Base-by-base conservation (phyloP, 1,140 invertebrate species). In the Asbolus verrucosus region DNA sequence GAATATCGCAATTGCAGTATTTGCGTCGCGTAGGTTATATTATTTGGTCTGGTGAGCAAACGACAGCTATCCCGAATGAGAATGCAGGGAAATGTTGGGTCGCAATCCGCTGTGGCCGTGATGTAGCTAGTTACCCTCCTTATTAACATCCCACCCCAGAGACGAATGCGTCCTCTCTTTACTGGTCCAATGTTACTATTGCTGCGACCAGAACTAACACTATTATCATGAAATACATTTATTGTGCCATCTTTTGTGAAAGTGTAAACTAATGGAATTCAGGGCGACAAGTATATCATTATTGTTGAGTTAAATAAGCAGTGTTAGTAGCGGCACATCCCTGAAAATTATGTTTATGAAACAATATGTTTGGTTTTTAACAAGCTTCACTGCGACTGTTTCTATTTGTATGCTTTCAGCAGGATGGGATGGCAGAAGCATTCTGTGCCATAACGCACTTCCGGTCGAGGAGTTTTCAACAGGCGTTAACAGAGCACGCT, bases 91-190 rank as follows among this genome's bases (percentile, higher is more conserved):
- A 66, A 70, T 65, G 41, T 9, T 38, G 43, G 61, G 9, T 50
- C 39, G 61, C 61, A 70, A 65, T 65, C 68, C 61, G 66, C 66
- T 69, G 33, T 19, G 30, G 38, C 61, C 24, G 21, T 67, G 19
- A 36, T 67, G 66, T 60, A 66, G 41, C 60, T 59, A 70, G 68
- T 70, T 70, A 60, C 65, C 65, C 63, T 67, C 41, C 63, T 71
- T 71, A 71, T 71, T 71, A 71, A 71, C 69, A 67, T 71, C 63
- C 50, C 63, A 62, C 65, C 69, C 65, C 31, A 61, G 65, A 71
- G 63, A 71, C 63, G 63, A 43, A 70, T 54, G 62, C 62, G 38
- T 43, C 50, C 62, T 14, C 33, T 39, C 11, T 46, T 43, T 19
- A 21, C 30, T 30, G 65, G 43, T 21, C 46, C 60, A 60, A 54